Evolutionary conservation across 2,888 invertebrate species (phyloP).

Genomic region (Chelonus formosanus): DNA sequence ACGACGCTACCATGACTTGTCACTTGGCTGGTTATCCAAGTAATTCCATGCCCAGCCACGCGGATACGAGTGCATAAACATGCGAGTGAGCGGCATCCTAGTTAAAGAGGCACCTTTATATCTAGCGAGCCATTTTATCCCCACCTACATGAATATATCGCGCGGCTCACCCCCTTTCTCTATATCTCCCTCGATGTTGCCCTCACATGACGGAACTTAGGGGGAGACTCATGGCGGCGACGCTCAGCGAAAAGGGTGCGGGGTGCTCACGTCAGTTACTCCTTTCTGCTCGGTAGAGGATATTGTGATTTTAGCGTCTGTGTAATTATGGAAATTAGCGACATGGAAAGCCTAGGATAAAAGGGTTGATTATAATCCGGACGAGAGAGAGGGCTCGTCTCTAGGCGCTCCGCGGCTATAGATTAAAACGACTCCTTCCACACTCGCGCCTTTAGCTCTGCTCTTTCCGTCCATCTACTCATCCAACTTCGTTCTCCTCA

Average conservation of each 20-base stretch:
- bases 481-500: conserved; percentile 34
- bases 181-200: conserved; percentile 21
- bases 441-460: conserved; percentile 57
- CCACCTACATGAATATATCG: conserved; percentile 30
- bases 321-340: conserved; percentile 67
- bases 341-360: conserved; percentile 66
- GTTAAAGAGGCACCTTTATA: conserved; percentile 63
- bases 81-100: conserved; percentile 61
- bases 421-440: conserved; percentile 64
- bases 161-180: background rate
- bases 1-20: conserved; percentile 50
- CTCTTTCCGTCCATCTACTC: conserved; percentile 29
- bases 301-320: conserved; percentile 67
- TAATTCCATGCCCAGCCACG: conserved; percentile 64
- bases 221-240: conserved; percentile 28
- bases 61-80: conserved; percentile 65
- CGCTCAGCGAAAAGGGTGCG: conserved; percentile 36
- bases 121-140: conserved; percentile 58
- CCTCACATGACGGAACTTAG: conserved; percentile 29
- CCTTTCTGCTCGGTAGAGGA: conserved; percentile 61
- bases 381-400: conserved; percentile 36
- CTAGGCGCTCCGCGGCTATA: conserved; percentile 52
- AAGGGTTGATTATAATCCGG: conserved; percentile 66
- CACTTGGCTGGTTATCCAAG: conserved; percentile 66
- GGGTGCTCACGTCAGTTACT: conserved; percentile 59